Percentiles rank a stretch among this genome's conserved stretches.
These are phyloP conservation scores for Amphibalanus amphitrite DNA, from an alignment of 1,140 invertebrate genomes.

Conservation along the genomic window DNA sequence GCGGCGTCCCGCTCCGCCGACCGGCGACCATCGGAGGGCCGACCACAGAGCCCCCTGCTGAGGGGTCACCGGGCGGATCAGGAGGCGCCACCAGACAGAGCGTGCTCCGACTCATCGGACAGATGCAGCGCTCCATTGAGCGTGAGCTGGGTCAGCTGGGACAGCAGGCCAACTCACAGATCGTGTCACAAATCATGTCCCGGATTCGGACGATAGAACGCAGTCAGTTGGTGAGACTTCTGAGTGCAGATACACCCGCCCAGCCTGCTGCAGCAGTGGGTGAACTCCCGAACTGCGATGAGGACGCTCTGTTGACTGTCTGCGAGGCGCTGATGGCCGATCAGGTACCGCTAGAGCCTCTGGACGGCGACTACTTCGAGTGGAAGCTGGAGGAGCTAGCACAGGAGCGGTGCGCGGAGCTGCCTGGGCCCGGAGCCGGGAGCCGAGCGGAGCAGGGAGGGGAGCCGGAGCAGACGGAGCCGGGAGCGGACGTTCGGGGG, in stretches of 20 bases:
- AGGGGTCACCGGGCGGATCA: background rate
- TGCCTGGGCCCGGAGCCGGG: background rate
- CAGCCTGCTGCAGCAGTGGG: too few relatives aligned
- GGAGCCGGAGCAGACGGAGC: background rate
- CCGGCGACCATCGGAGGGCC: background rate
- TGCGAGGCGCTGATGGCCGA: background rate
- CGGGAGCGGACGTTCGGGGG: background rate
- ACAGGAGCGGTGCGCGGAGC: background rate
- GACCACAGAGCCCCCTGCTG: background rate
- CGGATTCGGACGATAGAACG: background rate
- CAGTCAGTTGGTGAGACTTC: background rate
- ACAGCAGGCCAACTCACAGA: background rate
- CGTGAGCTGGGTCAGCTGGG: background rate
- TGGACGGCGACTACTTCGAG: background rate
- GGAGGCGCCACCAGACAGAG: background rate
- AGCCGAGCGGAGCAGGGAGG: too few relatives aligned
- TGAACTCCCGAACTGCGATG: background rate
- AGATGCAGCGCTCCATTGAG: background rate
- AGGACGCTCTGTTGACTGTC: background rate
- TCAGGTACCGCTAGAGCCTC: background rate
- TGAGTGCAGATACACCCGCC: background rate
- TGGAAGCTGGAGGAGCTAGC: conserved; percentile 20
- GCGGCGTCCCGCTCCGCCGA: background rate
- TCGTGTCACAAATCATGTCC: background rate
- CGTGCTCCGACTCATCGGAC: background rate